These are phyloP conservation scores for Apeltes quadracus DNA, from an alignment of 2,113 vertebrate genomes.

Conservation along the genomic window DNA sequence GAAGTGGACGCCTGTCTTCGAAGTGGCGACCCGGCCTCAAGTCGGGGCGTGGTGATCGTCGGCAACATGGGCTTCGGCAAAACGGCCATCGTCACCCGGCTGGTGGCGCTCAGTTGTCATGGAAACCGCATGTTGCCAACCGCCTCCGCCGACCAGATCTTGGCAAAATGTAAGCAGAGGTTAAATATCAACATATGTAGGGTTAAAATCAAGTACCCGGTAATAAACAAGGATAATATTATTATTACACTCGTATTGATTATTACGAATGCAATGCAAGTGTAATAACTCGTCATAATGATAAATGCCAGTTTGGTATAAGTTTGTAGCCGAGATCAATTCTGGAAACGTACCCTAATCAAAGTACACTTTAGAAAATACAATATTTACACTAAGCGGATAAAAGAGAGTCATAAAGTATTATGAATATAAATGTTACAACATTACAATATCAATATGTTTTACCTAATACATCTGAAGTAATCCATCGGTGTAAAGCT, in stretches of 20 bases:
- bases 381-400: too few relatives aligned
- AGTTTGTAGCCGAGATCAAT: too few relatives aligned
- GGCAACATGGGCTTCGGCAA: conserved; percentile 98
- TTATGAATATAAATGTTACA: background rate
- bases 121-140: conserved; percentile 92
- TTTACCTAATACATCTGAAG: background rate
- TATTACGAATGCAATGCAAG: too few relatives aligned
- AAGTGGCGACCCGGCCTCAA: conserved; percentile 79
- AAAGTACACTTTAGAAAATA: background rate
- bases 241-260: too few relatives aligned
- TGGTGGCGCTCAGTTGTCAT: conserved; percentile 96
- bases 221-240: background rate
- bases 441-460: background rate
- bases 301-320: too few relatives aligned
- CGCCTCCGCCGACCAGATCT: conserved; percentile 15
- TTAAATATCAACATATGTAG: background rate
- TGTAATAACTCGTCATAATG: too few relatives aligned
- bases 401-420: background rate
- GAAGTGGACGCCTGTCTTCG: conserved; percentile 90
- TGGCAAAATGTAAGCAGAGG: conserved; percentile 81
- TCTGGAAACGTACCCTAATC: too few relatives aligned
- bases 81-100: conserved; percentile 91
- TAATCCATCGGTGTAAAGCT: background rate
- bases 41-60: conserved; percentile 89
- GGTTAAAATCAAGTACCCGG: background rate